phyloP scores from a whole-genome alignment of 1,140 invertebrate species.

The Anoplophora glabripennis region DNA sequence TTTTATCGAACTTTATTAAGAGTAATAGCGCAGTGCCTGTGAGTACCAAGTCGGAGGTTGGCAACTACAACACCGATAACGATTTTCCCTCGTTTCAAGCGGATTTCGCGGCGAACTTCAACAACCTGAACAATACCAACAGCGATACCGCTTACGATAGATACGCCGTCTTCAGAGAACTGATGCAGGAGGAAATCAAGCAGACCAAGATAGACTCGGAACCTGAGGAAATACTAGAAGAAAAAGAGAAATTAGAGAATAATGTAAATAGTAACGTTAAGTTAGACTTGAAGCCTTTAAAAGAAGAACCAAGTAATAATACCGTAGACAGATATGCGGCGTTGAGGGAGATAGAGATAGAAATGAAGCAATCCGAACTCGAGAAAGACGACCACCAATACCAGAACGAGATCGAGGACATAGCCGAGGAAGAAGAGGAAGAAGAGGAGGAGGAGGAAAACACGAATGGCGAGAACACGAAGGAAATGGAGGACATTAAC shows the following conservation, averaged over 20 bases:
- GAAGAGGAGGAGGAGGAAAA: slow-evolving; percentile 42
- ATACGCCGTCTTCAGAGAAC: slow-evolving; percentile 82
- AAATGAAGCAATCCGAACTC: slow-evolving; percentile 31
- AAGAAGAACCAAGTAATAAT: slow-evolving; percentile 43
- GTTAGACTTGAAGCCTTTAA: slow-evolving; percentile 7
- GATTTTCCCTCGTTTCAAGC: slow-evolving; percentile 53
- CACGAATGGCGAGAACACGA: slow-evolving; percentile 23
- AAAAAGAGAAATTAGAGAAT: slow-evolving; percentile 44
- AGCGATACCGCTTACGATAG: slow-evolving; percentile 58
- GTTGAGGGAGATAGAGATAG: slow-evolving; percentile 61
- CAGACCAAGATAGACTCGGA: slow-evolving; percentile 52
- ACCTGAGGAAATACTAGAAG: slow-evolving; percentile 46
- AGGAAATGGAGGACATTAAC: slow-evolving; percentile 25
- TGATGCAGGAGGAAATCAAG: slow-evolving; percentile 66
- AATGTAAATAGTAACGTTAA: slow-evolving; percentile 10
- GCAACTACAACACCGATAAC: slow-evolving; percentile 4
- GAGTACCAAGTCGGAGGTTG: slow-evolving; percentile 3
- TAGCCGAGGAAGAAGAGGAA: slow-evolving; percentile 52
- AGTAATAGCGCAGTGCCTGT: slow-evolving; percentile 39
- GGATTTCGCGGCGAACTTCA: slow-evolving; percentile 64
- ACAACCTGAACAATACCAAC: slow-evolving; percentile 52
- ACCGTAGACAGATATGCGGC: slow-evolving; percentile 65
- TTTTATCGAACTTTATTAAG: slow-evolving; percentile 66
- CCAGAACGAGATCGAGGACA: slow-evolving; percentile 49
- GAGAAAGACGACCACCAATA: slow-evolving; percentile 26